Evolutionary conservation across 2,113 vertebrate genomes (phyloP), one percentile per base, ranked within the genome.

Genomic region (Pelecanoides urinatrix): DNA sequence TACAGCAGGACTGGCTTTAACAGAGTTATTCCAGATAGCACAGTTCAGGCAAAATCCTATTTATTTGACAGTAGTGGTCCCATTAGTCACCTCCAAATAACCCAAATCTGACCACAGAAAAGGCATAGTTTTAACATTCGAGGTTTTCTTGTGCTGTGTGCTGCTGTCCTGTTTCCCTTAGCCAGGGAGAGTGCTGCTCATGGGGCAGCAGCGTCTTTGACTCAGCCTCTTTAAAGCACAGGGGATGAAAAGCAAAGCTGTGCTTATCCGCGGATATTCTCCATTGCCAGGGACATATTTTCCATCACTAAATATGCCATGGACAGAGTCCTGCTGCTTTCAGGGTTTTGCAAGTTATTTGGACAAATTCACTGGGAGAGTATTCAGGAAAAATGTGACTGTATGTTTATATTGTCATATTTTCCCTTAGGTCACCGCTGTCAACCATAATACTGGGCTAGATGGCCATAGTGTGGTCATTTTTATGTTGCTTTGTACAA

Each of bases 301-400:
- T 95, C 76, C 97, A 76, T 79, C 86, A 87, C 56, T 62, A 77
- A 84, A 81, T 36, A 72, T 12, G 50, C 84, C 70, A 66, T 0
- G 0, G 49, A 68, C 45, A 68, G 22, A 79, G 12, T 68, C 66
- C 40, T 88, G 72, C 75, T 88, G 63, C 66, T 79, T 85, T 73
- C 62, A 93, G 92, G 52, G 27, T 78, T 96, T 82, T 82, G 53
- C 66, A 96, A 93, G 29, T 79, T 95, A 53, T 90, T 96, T 87
- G 77, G 61, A 65, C 12, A 78, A 94, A 85, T 82, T 85, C 21
- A 94, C 58, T 82, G 94, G 96, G 80, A 97, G 17, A 49, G 19
- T 21, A 32, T 90, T 95, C 93, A 90, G 94, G 96, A 96, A 97
- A 96, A 96, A 91, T 82, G 87, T 75, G 74, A 36, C 70, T 77